Conservation (phyloP, 2,888 invertebrate species). For the Stenoptilia bipunctidactyla region DNA sequence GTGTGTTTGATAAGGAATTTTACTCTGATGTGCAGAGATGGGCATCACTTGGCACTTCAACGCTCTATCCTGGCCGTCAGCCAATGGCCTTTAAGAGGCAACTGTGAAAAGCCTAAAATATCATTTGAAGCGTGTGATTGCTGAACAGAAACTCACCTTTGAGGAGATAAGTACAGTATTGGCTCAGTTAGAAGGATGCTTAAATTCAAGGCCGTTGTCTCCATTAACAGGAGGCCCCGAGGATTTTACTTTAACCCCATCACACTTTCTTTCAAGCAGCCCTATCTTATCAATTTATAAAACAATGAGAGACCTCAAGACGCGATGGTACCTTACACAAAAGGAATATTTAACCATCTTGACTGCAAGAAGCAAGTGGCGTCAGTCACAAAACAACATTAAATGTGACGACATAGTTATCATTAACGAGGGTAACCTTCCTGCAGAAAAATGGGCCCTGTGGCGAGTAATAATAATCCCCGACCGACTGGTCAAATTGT, state of each 20-base stretch:
- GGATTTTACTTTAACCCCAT: neutral
- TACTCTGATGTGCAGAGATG: conserved; percentile 2
- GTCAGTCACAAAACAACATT: conserved; percentile 1
- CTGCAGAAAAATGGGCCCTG: neutral
- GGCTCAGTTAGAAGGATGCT: neutral
- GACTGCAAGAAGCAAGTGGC: neutral
- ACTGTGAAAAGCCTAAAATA: neutral
- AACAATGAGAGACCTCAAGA: neutral
- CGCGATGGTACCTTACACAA: neutral
- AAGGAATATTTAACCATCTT: neutral
- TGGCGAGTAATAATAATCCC: no score
- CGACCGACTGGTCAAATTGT: no score
- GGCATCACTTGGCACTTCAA: conserved; percentile 1
- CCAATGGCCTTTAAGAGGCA: neutral
- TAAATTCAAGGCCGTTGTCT: neutral
- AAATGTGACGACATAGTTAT: neutral
- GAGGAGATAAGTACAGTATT: neutral
- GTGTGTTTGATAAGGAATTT: no score
- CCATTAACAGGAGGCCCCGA: neutral
- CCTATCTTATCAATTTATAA: neutral
- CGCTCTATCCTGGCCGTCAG: neutral
- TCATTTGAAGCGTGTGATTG: neutral
- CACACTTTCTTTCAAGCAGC: neutral
- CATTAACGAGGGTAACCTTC: neutral
- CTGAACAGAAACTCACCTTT: neutral